Conservation (phyloP, 2,888 invertebrate species). For the Syrphus vitripennis region DNA sequence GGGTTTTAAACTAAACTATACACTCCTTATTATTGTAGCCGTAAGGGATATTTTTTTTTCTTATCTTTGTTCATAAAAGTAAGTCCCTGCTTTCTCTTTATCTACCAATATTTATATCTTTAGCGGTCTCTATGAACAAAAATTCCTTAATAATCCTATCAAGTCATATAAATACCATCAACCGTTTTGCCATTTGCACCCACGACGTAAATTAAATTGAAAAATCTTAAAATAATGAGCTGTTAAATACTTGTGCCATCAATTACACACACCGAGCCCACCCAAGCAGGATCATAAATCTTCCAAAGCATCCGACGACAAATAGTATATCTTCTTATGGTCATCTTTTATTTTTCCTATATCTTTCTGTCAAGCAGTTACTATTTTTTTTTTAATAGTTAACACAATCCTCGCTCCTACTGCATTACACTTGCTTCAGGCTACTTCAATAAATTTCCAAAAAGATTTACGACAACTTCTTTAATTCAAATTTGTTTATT, state of each 20-base stretch:
- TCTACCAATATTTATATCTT: background rate
- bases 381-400: slow-evolving; percentile 1
- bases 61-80: too few species aligned
- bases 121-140: background rate
- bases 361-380: slow-evolving; percentile 16
- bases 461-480: slow-evolving; percentile 56
- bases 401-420: background rate
- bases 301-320: slow-evolving; percentile 5
- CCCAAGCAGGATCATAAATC: slow-evolving; percentile 46
- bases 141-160: background rate
- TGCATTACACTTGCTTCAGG: slow-evolving; percentile 15
- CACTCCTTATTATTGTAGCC: too few species aligned
- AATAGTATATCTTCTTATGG: slow-evolving; percentile 1
- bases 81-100: too few species aligned
- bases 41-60: too few species aligned
- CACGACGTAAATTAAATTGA: background rate
- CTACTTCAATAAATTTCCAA: slow-evolving; percentile 16
- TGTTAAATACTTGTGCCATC: slow-evolving; percentile 6
- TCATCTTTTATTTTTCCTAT: background rate
- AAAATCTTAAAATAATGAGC: slow-evolving; percentile 2
- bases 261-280: slow-evolving; percentile 24
- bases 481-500: slow-evolving; percentile 26
- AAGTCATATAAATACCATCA: background rate
- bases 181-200: background rate
- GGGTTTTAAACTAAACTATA: too few species aligned